Evolutionary conservation across 1,140 invertebrate species (phyloP).

Genomic region (Hypothenemus hampei): DNA sequence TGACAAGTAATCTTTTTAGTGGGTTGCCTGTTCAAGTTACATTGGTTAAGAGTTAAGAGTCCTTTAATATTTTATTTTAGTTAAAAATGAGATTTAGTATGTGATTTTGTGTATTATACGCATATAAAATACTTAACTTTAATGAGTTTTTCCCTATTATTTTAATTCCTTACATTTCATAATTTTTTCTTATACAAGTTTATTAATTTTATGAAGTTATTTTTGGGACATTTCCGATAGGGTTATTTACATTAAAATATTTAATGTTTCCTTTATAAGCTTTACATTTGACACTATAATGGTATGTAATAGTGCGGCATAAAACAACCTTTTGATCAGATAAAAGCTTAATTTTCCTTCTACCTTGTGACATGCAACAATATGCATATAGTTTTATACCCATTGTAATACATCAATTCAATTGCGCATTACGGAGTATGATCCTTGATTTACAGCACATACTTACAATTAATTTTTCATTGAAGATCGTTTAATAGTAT

Average conservation of each 20-base stretch:
- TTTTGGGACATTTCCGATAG: too few species aligned
- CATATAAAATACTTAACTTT: not conserved
- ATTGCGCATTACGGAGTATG: too few species aligned
- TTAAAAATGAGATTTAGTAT: too few species aligned
- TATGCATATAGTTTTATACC: too few species aligned
- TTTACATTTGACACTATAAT: conserved; percentile 15
- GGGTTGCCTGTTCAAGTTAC: not conserved
- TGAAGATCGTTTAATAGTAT: too few species aligned
- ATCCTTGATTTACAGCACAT: too few species aligned
- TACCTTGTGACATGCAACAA: conserved; percentile 5
- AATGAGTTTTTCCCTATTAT: not conserved
- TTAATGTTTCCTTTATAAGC: not conserved
- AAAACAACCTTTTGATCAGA: conserved; percentile 4
- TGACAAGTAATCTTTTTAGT: not conserved
- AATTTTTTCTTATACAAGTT: not conserved
- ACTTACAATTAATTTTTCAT: too few species aligned
- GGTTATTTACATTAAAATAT: conserved; percentile 14
- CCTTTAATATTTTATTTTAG: too few species aligned
- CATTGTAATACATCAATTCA: too few species aligned
- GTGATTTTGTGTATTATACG: not conserved
- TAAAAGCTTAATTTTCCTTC: conserved; percentile 10
- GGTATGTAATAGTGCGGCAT: conserved; percentile 11
- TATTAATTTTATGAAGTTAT: too few species aligned
- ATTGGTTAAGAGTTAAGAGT: too few species aligned
- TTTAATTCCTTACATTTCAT: not conserved